Percentiles rank a stretch among this genome's conserved stretches.
These are phyloP conservation scores for Stenolophus ochropezus DNA, from an alignment of 2,888 invertebrate species.

Conservation along the genomic window DNA sequence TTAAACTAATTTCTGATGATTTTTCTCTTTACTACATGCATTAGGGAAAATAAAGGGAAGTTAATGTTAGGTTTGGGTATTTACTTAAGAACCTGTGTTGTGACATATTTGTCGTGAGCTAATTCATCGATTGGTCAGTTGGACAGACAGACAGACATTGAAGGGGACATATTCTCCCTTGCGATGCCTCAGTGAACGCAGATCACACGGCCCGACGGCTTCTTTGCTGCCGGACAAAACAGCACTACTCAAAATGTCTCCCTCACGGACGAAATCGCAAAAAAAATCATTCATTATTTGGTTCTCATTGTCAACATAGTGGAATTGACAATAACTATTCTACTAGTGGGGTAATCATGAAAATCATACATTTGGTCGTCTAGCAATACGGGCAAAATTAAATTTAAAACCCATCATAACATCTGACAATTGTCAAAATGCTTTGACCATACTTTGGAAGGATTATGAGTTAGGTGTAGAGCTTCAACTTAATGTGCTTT, in stretches of 20 bases:
- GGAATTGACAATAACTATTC: too few species aligned
- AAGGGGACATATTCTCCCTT: conserved; percentile 41
- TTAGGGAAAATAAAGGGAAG: too few species aligned
- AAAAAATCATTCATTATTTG: neutral
- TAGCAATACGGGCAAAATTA: neutral
- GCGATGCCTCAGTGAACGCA: conserved; percentile 13
- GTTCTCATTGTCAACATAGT: neutral
- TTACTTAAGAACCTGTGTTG: neutral
- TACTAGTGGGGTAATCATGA: too few species aligned
- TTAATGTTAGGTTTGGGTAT: too few species aligned
- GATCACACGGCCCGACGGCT: conserved; percentile 46
- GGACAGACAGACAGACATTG: conserved; percentile 38
- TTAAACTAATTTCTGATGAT: too few species aligned
- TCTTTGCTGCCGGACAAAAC: conserved; percentile 38
- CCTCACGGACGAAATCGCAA: neutral
- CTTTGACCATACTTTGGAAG: neutral
- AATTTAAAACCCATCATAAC: too few species aligned
- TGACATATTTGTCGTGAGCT: neutral
- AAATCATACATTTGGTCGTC: neutral
- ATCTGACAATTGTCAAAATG: neutral
- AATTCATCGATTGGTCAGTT: conserved; percentile 56
- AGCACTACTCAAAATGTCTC: conserved; percentile 1
- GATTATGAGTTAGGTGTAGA: too few species aligned
- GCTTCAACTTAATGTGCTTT: too few species aligned
- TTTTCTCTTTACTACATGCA: too few species aligned